Percentiles rank a stretch among this genome's conserved stretches.
Conservation (phyloP, 1,140 invertebrate species). For the Thrips palmi region DNA sequence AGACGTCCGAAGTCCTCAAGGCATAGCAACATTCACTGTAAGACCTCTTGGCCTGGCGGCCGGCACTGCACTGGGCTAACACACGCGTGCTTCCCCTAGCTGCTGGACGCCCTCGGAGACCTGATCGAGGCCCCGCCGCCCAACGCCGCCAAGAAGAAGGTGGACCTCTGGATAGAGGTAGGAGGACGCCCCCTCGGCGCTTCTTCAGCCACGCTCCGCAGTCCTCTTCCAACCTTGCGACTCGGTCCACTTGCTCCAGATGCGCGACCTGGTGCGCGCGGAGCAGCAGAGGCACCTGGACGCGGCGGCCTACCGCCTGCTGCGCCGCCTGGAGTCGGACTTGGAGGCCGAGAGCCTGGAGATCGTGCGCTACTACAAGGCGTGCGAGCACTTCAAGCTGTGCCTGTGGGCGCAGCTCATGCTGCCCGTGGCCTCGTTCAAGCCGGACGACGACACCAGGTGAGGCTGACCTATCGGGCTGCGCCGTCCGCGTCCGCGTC, state of each 20-base stretch:
- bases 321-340: conserved; percentile 30
- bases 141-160: conserved; percentile 15
- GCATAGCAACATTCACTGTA: background rate
- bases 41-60: too few species aligned
- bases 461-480: background rate
- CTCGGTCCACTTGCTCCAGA: conserved; percentile 15
- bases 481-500: background rate
- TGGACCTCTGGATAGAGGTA: conserved; percentile 28
- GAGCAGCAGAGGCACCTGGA: conserved; percentile 28
- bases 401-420: conserved; percentile 26
- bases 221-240: background rate
- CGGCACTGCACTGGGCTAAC: too few species aligned
- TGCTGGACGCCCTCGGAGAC: conserved; percentile 27
- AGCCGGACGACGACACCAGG: background rate
- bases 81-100: conserved; percentile 19
- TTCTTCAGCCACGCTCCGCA: too few species aligned
- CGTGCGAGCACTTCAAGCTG: conserved; percentile 25
- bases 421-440: conserved; percentile 1
- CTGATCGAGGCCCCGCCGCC: conserved; percentile 21
- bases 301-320: conserved; percentile 26
- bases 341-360: conserved; percentile 27
- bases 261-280: conserved; percentile 24
- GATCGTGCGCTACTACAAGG: conserved; percentile 26
- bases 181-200: conserved; percentile 12
- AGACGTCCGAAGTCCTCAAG: conserved; percentile 20